phyloP scores from a whole-genome alignment of 2,888 invertebrate genomes.

The Ommatoiulus sabulosus region DNA sequence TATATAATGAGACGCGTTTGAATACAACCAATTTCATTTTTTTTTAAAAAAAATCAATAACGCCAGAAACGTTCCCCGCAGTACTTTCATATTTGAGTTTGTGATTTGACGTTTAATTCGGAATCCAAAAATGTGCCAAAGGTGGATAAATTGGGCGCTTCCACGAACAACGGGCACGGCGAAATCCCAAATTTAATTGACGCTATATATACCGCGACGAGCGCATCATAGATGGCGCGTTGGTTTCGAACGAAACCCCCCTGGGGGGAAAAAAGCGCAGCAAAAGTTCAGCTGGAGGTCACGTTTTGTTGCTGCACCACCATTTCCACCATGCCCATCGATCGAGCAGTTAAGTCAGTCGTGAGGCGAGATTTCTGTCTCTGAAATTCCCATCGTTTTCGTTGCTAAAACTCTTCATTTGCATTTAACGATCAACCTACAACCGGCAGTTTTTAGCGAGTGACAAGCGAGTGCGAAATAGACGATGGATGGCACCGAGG shows the following conservation, averaged over 20 bases:
- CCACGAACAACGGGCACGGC: no score
- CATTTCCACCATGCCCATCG: neutral
- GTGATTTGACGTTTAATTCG: no score
- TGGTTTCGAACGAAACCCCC: no score
- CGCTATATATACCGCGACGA: neutral
- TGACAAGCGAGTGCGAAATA: conserved; percentile 12
- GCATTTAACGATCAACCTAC: conserved; percentile 21
- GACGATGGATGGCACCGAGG: conserved; percentile 34
- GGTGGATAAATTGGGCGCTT: no score
- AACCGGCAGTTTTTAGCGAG: neutral
- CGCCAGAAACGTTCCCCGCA: no score
- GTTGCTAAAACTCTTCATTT: neutral
- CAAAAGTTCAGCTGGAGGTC: neutral
- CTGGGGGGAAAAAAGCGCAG: no score
- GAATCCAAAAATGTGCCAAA: no score
- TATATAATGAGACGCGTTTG: no score
- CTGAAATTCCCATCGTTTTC: conserved; percentile 8
- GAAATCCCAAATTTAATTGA: no score
- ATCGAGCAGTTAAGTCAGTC: neutral
- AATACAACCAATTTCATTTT: no score
- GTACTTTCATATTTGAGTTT: no score
- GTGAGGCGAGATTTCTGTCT: neutral
- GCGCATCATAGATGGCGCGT: neutral
- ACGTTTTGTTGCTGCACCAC: neutral
- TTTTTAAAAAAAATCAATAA: no score